Evolutionary conservation across 1,140 invertebrate species (phyloP).

Genomic region (Chrysoperla carnea): DNA sequence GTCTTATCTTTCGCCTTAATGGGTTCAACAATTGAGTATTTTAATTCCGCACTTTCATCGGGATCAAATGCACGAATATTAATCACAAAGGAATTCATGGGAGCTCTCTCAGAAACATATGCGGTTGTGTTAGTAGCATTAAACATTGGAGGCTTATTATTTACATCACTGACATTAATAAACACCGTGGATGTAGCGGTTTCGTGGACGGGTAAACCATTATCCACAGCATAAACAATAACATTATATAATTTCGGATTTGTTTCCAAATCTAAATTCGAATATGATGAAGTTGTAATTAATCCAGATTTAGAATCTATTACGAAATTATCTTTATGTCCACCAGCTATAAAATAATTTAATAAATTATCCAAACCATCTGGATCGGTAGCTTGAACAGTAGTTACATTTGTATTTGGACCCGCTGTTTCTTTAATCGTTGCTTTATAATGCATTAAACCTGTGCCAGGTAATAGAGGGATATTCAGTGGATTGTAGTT

Average conservation of each 20-base stretch:
- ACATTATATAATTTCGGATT: slow-evolving; percentile 48
- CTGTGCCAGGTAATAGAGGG: slow-evolving; percentile 23
- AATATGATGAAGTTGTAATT: slow-evolving; percentile 53
- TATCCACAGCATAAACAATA: slow-evolving; percentile 51
- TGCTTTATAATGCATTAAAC: slow-evolving; percentile 38
- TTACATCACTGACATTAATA: slow-evolving; percentile 58
- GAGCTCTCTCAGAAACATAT: slow-evolving; percentile 51
- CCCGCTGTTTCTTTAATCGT: slow-evolving; percentile 50
- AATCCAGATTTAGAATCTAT: slow-evolving; percentile 51
- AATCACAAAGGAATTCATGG: slow-evolving; percentile 42
- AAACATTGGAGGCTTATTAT: slow-evolving; percentile 67
- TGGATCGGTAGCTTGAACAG: slow-evolving; percentile 52
- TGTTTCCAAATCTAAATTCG: slow-evolving; percentile 50
- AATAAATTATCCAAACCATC: slow-evolving; percentile 52
- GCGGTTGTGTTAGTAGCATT: slow-evolving; percentile 40
- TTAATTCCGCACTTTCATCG: slow-evolving; percentile 45
- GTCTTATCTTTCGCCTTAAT: slow-evolving; percentile 56
- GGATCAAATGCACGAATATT: slow-evolving; percentile 47
- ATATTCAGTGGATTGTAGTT: slow-evolving; percentile 28
- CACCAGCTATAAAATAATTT: slow-evolving; percentile 52
- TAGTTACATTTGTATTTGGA: slow-evolving; percentile 47
- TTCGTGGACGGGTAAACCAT: slow-evolving; percentile 51
- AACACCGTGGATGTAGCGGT: slow-evolving; percentile 56
- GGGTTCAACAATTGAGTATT: slow-evolving; percentile 48
- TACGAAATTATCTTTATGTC: slow-evolving; percentile 62